phyloP scores from a whole-genome alignment of 2,113 vertebrate species.

The Scartelaos histophorus region DNA sequence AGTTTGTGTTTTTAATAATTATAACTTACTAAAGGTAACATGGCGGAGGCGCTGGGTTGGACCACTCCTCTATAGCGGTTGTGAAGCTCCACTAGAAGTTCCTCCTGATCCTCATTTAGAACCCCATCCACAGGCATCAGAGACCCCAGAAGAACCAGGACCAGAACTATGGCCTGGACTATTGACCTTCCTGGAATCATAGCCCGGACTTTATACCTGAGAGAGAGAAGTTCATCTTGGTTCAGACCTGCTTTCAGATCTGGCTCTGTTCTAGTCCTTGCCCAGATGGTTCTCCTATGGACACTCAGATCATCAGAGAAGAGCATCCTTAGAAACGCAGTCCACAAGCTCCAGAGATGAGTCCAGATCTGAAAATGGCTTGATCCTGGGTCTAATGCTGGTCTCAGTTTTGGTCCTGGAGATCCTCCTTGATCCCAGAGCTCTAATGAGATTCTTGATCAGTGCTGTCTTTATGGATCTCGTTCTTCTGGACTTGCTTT shows the following conservation, averaged over 20 bases:
- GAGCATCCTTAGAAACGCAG: background rate
- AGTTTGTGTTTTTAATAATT: background rate
- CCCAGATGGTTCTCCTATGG: background rate
- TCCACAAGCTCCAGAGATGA: background rate
- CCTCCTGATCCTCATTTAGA: slow-evolving; percentile 61
- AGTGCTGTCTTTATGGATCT: background rate
- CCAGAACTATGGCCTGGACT: slow-evolving; percentile 21
- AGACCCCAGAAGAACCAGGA: slow-evolving; percentile 46
- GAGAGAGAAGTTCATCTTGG: background rate
- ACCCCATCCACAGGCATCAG: slow-evolving; percentile 50
- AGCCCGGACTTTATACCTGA: background rate
- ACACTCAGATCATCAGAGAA: background rate
- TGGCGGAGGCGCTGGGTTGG: slow-evolving; percentile 53
- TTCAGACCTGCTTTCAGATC: background rate
- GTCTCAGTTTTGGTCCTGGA: background rate
- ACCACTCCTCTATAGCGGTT: slow-evolving; percentile 66
- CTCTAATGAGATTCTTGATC: background rate
- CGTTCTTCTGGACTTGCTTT: background rate
- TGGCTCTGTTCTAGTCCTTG: background rate
- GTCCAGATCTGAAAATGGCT: background rate
- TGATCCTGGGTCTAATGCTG: background rate
- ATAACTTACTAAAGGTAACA: slow-evolving; percentile 66
- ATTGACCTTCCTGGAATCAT: background rate
- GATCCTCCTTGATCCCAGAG: background rate
- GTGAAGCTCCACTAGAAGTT: slow-evolving; percentile 69